Evolutionary conservation across 2,113 vertebrate species (phyloP).

Genomic region (Erythrolamprus reginae): DNA sequence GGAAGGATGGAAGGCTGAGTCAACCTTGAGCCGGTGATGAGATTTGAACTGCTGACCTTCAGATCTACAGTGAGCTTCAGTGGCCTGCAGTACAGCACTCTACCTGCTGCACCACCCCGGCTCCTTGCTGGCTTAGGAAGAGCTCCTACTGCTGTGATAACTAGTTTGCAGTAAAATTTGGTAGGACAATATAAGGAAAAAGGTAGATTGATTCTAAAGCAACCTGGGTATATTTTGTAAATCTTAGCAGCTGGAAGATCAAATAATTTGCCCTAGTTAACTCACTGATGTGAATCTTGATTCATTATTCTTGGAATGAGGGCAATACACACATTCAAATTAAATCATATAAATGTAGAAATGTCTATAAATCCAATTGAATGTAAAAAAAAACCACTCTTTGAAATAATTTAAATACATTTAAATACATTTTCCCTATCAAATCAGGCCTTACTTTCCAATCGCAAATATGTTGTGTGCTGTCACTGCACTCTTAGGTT

Average conservation of each 20-base stretch:
- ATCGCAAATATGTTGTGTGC: background rate
- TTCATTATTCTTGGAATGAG: background rate
- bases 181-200: background rate
- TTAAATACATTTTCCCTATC: background rate
- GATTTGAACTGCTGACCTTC: no score
- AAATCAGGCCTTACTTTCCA: background rate
- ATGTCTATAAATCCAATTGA: background rate
- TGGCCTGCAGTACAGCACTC: no score
- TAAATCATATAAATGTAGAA: background rate
- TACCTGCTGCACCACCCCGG: no score
- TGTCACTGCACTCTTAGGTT: background rate
- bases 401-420: background rate
- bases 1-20: no score
- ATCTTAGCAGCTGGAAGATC: background rate
- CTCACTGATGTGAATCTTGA: background rate
- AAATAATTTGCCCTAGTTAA: background rate
- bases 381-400: background rate
- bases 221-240: background rate
- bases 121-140: background rate
- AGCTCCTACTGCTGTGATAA: background rate
- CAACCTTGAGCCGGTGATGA: no score
- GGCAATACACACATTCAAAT: background rate
- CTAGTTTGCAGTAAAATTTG: background rate
- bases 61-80: no score
- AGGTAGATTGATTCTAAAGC: background rate